Conservation (phyloP, 2,888 invertebrate species). For the Gandaritis pyraliata region DNA sequence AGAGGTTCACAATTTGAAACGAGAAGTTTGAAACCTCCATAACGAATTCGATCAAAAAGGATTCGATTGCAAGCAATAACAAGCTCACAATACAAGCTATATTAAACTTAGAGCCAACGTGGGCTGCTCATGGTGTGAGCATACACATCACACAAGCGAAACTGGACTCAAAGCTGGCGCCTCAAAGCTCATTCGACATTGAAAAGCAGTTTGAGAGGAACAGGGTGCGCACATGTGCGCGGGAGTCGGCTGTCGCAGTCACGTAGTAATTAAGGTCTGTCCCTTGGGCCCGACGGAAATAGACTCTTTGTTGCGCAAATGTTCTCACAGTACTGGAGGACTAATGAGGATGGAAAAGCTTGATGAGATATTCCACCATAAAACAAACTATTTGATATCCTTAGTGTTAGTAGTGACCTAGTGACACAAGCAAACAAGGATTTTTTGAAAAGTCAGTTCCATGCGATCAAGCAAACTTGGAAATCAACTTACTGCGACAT, state of each 20-base stretch:
- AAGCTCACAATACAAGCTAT: background rate
- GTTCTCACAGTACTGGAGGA: constrained; percentile 24
- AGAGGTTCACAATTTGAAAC: background rate
- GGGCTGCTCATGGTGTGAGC: background rate
- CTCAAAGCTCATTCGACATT: constrained; percentile 9
- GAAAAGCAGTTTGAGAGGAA: constrained; percentile 5
- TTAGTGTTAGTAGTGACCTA: no score
- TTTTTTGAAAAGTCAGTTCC: no score
- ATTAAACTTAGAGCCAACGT: background rate
- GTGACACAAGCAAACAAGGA: no score
- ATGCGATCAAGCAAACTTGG: no score
- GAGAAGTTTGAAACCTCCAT: background rate
- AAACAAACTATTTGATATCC: background rate
- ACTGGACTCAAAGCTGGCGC: background rate
- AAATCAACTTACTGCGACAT: no score
- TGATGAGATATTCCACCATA: constrained; percentile 10
- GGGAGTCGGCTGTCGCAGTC: constrained; percentile 53
- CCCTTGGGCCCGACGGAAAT: constrained; percentile 61
- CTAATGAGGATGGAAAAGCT: constrained; percentile 25
- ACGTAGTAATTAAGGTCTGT: constrained; percentile 62
- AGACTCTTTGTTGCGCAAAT: constrained; percentile 54
- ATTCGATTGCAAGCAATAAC: background rate
- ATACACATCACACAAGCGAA: background rate
- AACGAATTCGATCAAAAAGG: background rate
- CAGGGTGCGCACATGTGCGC: constrained; percentile 47